Percentiles rank a stretch among this genome's conserved stretches.
phyloP scores from a whole-genome alignment of 2,888 invertebrate genomes.

The Syritta pipiens region DNA sequence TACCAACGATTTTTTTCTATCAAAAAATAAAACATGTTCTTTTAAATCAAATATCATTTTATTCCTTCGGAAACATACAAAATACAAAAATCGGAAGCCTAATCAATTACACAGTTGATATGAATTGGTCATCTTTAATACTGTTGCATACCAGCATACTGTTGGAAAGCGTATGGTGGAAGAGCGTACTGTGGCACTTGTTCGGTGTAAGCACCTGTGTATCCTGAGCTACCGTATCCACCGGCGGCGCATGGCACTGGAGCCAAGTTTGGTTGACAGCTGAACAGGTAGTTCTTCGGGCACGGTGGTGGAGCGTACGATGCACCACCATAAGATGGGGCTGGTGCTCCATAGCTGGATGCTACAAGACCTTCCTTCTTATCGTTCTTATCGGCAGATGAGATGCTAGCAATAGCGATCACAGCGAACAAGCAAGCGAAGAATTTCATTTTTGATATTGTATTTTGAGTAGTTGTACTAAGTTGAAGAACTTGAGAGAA shows the following conservation, averaged over 20 bases:
- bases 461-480: constrained; percentile 10
- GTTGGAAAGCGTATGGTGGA: constrained; percentile 69
- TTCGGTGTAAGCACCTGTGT: constrained; percentile 75
- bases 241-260: constrained; percentile 73
- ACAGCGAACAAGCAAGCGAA: constrained; percentile 73
- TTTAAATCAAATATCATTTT: too few relatives aligned
- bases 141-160: constrained; percentile 23
- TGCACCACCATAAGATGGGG: constrained; percentile 29
- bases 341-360: constrained; percentile 70
- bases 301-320: constrained; percentile 68
- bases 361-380: constrained; percentile 51
- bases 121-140: constrained; percentile 38
- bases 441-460: constrained; percentile 76
- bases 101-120: too few relatives aligned
- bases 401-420: constrained; percentile 71
- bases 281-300: constrained; percentile 75
- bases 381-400: constrained; percentile 70
- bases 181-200: constrained; percentile 70
- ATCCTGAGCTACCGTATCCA: constrained; percentile 69
- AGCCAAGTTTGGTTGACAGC: constrained; percentile 74
- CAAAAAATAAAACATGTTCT: too few relatives aligned
- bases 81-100: too few relatives aligned
- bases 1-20: too few relatives aligned
- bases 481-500: constrained; percentile 40
- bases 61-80: too few relatives aligned